Conservation (phyloP, 2,797 vertebrate species). For the Pipistrellus pygmaeus region DNA sequence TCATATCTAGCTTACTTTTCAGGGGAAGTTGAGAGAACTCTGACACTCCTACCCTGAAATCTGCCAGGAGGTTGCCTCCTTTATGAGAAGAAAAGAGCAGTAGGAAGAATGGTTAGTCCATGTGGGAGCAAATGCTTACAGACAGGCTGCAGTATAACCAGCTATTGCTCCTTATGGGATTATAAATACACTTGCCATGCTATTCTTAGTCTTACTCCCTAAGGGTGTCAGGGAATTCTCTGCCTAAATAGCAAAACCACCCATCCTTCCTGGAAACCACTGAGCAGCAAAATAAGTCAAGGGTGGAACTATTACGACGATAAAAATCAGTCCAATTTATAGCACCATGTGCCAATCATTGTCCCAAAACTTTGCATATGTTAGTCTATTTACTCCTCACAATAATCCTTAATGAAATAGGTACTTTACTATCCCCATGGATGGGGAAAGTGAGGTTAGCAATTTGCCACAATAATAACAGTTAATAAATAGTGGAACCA, state of each 20-base stretch:
- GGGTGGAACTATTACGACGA: not conserved
- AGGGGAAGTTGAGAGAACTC: not conserved
- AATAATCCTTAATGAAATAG: not conserved
- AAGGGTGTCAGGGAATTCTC: slow-evolving; percentile 47
- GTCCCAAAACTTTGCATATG: not conserved
- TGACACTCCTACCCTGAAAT: not conserved
- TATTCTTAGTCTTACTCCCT: slow-evolving; percentile 12
- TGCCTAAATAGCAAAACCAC: not conserved
- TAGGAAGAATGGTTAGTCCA: not conserved
- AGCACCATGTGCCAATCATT: not conserved
- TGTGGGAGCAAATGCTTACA: not conserved
- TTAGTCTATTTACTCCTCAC: slow-evolving; percentile 25
- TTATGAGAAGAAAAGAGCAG: not conserved
- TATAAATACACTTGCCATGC: not conserved
- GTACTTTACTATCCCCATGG: not conserved
- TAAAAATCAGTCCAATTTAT: not conserved
- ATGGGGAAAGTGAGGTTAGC: not conserved
- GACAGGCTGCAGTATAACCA: not conserved
- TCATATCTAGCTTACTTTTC: not conserved
- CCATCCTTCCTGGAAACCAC: not conserved
- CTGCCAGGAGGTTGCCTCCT: not conserved
- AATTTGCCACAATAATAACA: not conserved
- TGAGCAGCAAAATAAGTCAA: not conserved
- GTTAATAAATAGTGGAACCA: not conserved
- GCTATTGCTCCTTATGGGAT: not conserved